Percentiles rank a stretch among this genome's conserved stretches.
phyloP scores from a whole-genome alignment of 2,888 invertebrate species.

The Megaustenia siamemsis region DNA sequence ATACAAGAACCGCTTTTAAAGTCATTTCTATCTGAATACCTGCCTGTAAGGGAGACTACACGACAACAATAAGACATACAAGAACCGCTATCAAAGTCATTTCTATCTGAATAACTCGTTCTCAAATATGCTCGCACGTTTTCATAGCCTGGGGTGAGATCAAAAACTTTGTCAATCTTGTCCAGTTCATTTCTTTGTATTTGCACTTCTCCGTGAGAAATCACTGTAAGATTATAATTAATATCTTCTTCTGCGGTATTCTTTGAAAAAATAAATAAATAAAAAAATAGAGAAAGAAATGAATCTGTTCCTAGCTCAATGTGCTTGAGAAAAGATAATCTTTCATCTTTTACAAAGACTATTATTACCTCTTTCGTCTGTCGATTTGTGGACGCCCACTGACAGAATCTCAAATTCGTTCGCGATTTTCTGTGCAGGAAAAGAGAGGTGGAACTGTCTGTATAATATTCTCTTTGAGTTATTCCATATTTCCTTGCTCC shows the following conservation, averaged over 20 bases:
- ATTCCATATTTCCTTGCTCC: neutral
- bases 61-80: too few relatives aligned
- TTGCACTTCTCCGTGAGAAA: neutral
- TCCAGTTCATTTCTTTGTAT: too few relatives aligned
- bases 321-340: neutral
- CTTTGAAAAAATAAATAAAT: neutral
- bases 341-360: neutral
- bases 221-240: neutral
- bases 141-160: too few relatives aligned
- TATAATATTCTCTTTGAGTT: neutral
- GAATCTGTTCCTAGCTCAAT: neutral
- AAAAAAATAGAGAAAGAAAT: too few relatives aligned
- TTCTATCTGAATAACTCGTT: too few relatives aligned
- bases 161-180: too few relatives aligned
- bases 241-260: neutral
- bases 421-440: neutral
- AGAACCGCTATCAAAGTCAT: too few relatives aligned
- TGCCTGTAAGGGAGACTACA: too few relatives aligned
- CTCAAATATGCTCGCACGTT: too few relatives aligned
- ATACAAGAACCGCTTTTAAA: too few relatives aligned
- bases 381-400: neutral
- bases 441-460: neutral
- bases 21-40: too few relatives aligned
- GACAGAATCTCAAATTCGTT: neutral
- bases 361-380: neutral